Conservation (phyloP, 2,113 vertebrate genomes). For the Talpa occidentalis region DNA sequence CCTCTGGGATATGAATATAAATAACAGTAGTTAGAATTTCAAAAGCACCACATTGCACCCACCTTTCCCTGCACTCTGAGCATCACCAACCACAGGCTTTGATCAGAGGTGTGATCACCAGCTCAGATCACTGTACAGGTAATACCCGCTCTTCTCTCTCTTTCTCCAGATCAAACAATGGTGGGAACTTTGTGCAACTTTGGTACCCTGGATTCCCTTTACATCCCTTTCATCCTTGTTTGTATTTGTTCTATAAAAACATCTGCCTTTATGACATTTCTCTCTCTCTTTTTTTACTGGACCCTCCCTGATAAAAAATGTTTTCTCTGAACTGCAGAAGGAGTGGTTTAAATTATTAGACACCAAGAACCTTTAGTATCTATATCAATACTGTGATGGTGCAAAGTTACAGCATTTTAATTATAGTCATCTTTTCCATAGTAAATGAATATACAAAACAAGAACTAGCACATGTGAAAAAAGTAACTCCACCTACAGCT, state of each 20-base stretch:
- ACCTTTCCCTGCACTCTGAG: not conserved
- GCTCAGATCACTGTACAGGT: not conserved
- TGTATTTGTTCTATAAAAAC: not conserved
- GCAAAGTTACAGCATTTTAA: not conserved
- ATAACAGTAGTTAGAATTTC: not conserved
- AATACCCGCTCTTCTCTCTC: not conserved
- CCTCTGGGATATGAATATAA: not conserved
- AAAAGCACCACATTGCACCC: not conserved
- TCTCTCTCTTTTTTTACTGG: not conserved
- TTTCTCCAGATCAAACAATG: not conserved
- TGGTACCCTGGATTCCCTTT: not conserved
- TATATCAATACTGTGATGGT: not conserved
- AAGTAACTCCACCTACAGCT: not conserved
- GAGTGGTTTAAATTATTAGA: not conserved
- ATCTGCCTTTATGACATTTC: not conserved
- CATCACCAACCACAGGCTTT: not conserved
- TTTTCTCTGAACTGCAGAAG: not conserved
- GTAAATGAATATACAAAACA: not conserved
- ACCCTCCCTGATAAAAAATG: not conserved
- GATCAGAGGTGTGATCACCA: not conserved
- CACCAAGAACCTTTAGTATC: not conserved
- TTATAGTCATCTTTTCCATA: not conserved
- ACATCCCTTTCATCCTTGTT: not conserved
- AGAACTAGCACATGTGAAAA: not conserved
- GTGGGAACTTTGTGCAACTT: not conserved